Evolutionary conservation across 1,140 invertebrate genomes (phyloP), one percentile per base, ranked within the genome.

Genomic region (Tribolium madens): DNA sequence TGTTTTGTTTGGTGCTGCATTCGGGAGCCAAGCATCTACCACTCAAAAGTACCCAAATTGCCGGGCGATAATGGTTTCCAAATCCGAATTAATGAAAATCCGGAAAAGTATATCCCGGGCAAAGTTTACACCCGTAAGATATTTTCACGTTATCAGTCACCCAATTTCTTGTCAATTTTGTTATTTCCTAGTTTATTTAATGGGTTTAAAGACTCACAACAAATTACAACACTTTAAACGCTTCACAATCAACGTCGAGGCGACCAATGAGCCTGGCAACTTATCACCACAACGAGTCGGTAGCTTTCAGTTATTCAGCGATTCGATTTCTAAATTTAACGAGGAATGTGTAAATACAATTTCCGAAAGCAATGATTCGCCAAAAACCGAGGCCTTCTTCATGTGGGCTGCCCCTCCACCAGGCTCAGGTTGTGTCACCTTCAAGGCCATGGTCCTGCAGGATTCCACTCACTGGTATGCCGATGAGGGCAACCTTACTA

Each of bases 401-500:
- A 92, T 96, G 90, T 98, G 96, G 96, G 93, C 91, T 52, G 95
- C 96, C 1, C 96, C 96, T 1, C 90, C 90, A 6, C 84, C 91
- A 0, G 94, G 94, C 3, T 94, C 94, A 0, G 96, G 95, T 72
- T 98, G 96, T 84, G 92, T 98, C 13, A 88, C 92, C 73, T 89
- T 96, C 86, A 93, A 94, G 73, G 95, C 96, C 0, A 96, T 96
- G 89, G 93, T 99, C 0, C 92, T 96, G 79, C 95, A 98, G 84
- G 91, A 92, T 79, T 87, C 91, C 7, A 89, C 91, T 31, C 88
- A 91, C 4, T 98, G 97, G 97, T 98, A 92, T 84, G 94, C 95
- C 15, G 96, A 98, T 81, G 96, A 98, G 80, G 96, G 94, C 0
- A 89, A 89, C 42, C 87, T 99, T 4, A 94, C 92, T 0, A 91